Conservation (phyloP, 2,797 vertebrate genomes). For the Vespertilio murinus region DNA sequence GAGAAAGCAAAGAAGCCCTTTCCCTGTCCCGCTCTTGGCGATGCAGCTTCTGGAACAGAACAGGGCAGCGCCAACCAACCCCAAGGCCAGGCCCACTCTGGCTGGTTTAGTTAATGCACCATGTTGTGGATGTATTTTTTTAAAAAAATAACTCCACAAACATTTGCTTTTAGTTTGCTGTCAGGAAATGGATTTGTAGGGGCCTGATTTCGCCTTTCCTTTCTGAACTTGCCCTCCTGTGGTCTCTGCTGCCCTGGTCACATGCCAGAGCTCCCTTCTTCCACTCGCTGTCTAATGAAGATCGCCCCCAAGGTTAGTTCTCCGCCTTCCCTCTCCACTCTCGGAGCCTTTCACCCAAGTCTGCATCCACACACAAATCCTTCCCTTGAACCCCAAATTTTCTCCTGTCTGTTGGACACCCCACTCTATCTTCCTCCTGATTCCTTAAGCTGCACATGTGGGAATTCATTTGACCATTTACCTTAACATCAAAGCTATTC, state of each 20-base stretch:
- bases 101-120: constrained; percentile 12
- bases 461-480: not conserved
- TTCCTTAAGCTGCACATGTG: not conserved
- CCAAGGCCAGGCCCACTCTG: not conserved
- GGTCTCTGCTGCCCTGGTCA: not conserved
- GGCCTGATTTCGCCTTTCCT: not conserved
- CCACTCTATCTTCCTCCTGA: not conserved
- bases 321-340: rapidly evolving
- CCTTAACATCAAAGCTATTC: not conserved
- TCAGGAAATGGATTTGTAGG: not conserved
- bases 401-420: not conserved
- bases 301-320: not conserved
- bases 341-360: not conserved
- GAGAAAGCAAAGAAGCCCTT: constrained; percentile 55
- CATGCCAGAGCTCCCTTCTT: not conserved
- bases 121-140: not conserved
- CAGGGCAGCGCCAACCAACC: too few species aligned
- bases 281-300: not conserved
- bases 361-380: not conserved
- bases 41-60: not conserved
- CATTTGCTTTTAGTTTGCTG: not conserved
- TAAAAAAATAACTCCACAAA: not conserved
- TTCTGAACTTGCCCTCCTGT: not conserved
- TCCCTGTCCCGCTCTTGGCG: not conserved
- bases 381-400: not conserved